These are phyloP conservation scores for Synanthedon vespiformis DNA, from an alignment of 2,888 invertebrate species.

Conservation along the genomic window DNA sequence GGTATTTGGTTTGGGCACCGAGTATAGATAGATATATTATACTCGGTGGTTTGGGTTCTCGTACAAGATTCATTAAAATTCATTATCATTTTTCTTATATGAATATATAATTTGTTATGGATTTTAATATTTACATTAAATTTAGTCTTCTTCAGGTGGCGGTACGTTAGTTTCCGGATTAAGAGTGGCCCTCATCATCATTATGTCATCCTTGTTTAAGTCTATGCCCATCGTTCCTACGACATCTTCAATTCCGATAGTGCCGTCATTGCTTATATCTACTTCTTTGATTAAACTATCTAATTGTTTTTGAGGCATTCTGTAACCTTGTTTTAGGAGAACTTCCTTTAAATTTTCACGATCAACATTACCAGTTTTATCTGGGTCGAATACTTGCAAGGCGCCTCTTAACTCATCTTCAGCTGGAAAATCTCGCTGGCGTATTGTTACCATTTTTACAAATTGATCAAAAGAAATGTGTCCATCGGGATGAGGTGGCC, in stretches of 20 bases:
- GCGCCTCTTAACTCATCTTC: slow-evolving; percentile 51
- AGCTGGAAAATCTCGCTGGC: slow-evolving; percentile 40
- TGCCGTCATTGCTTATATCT: slow-evolving; percentile 53
- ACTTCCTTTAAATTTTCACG: slow-evolving; percentile 42
- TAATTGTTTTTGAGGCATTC: slow-evolving; percentile 33
- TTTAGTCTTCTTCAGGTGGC: neutral
- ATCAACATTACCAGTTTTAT: slow-evolving; percentile 33
- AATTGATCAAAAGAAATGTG: slow-evolving; percentile 52
- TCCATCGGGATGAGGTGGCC: slow-evolving; percentile 46
- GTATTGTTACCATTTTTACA: slow-evolving; percentile 46
- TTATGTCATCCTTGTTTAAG: slow-evolving; percentile 47
- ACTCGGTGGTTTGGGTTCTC: too few species aligned
- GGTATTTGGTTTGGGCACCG: too few species aligned
- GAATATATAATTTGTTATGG: neutral
- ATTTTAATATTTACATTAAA: neutral
- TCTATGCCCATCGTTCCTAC: slow-evolving; percentile 59
- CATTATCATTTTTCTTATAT: too few species aligned
- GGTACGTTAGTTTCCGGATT: slow-evolving; percentile 13
- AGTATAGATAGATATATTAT: too few species aligned
- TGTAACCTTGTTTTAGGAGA: slow-evolving; percentile 38
- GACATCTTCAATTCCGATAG: slow-evolving; percentile 51
- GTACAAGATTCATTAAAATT: too few species aligned
- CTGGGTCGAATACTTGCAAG: slow-evolving; percentile 44
- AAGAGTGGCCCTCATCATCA: slow-evolving; percentile 30
- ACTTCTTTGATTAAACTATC: slow-evolving; percentile 55